phyloP scores from a whole-genome alignment of 2,888 invertebrate genomes.

The Cepaea hortensis region DNA sequence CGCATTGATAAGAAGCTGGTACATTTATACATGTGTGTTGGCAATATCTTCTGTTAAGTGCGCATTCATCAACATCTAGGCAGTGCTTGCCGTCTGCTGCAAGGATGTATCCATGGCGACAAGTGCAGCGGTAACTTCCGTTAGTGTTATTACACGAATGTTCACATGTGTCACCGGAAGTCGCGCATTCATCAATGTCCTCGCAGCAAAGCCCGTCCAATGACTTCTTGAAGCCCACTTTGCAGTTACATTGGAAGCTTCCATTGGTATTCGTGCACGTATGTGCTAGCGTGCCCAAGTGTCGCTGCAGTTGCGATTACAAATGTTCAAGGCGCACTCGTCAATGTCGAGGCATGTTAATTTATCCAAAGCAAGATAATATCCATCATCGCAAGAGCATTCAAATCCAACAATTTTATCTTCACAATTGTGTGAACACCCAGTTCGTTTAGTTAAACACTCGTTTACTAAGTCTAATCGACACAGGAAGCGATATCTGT shows the following conservation, averaged over 20 bases:
- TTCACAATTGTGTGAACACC: too few species aligned
- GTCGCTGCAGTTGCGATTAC: not conserved
- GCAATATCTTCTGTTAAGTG: not conserved
- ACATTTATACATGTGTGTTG: not conserved
- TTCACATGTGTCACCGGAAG: not conserved
- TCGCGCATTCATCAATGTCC: not conserved
- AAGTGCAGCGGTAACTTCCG: not conserved
- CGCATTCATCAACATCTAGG: not conserved
- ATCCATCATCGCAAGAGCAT: not conserved
- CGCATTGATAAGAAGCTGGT: not conserved
- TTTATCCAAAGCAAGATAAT: not conserved
- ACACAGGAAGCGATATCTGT: too few species aligned
- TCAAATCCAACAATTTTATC: not conserved
- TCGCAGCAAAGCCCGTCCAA: not conserved
- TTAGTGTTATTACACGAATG: not conserved
- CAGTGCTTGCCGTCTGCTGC: not conserved
- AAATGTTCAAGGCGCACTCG: not conserved
- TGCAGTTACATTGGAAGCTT: not conserved
- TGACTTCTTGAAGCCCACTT: not conserved
- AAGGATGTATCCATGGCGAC: not conserved
- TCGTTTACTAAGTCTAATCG: too few species aligned
- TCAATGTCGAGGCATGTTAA: not conserved
- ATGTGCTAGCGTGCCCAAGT: not conserved
- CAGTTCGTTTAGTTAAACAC: too few species aligned
- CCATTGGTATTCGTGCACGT: too few species aligned